These are phyloP conservation scores for Scomber scombrus DNA, from an alignment of 2,113 vertebrate genomes.

Conservation along the genomic window DNA sequence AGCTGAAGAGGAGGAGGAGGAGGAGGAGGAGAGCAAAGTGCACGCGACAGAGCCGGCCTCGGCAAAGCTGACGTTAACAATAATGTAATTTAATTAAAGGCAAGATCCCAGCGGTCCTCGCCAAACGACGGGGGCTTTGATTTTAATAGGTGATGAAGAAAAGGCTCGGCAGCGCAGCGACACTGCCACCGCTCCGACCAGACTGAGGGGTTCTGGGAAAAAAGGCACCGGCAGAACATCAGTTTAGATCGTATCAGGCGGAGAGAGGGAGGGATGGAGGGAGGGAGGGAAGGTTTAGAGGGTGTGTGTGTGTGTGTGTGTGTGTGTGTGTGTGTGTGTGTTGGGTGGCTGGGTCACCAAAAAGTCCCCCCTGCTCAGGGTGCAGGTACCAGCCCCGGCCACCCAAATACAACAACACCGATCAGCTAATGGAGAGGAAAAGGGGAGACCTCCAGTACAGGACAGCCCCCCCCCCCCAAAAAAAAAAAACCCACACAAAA, in stretches of 20 bases:
- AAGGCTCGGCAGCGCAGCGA: slow-evolving; percentile 45
- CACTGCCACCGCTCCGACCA: slow-evolving; percentile 43
- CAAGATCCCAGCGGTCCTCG: slow-evolving; percentile 66
- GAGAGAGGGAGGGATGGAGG: background rate
- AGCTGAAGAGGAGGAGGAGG: slow-evolving; percentile 41
- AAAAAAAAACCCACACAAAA: background rate
- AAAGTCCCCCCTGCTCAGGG: slow-evolving; percentile 23
- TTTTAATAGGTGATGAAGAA: slow-evolving; percentile 84
- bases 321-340: no score
- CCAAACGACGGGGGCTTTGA: slow-evolving; percentile 67
- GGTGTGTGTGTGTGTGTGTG: no score
- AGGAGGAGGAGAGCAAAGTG: slow-evolving; percentile 69
- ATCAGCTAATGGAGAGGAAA: slow-evolving; percentile 70
- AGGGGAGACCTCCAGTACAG: background rate
- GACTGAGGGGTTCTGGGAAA: slow-evolving; percentile 70
- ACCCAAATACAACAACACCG: slow-evolving; percentile 75
- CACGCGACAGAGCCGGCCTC: slow-evolving; percentile 63
- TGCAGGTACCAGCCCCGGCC: slow-evolving; percentile 84
- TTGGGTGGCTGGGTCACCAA: background rate
- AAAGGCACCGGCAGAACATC: slow-evolving; percentile 77
- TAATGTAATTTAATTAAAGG: slow-evolving; percentile 88
- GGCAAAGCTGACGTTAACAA: slow-evolving; percentile 86
- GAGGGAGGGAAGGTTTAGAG: background rate
- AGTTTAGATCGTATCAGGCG: slow-evolving; percentile 74
- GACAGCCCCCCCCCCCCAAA: background rate